Percentiles rank a stretch among this genome's conserved stretches.
Evolutionary conservation across 2,888 invertebrate species (phyloP).

Genomic region (Phyto melanocephala): DNA sequence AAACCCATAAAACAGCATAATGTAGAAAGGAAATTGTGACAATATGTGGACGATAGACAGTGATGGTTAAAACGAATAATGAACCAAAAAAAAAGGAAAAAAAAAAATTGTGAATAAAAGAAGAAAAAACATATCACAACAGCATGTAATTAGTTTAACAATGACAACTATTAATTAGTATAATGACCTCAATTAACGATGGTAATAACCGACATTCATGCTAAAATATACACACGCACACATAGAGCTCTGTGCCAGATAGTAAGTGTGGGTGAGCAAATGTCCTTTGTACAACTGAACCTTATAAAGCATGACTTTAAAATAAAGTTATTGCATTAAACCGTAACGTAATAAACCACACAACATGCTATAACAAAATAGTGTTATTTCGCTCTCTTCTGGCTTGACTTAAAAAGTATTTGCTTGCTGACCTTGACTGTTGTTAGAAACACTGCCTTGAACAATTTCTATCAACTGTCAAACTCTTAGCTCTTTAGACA

Average conservation of each 20-base stretch:
- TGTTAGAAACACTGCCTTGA: too few species aligned
- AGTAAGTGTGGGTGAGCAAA: background rate
- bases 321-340: slow-evolving; percentile 45
- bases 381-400: background rate
- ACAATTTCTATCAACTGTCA: background rate
- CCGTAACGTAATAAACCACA: slow-evolving; percentile 63
- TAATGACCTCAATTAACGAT: slow-evolving; percentile 72
- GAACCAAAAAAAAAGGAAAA: slow-evolving; percentile 19
- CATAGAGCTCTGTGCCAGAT: background rate
- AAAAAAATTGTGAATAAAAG: background rate
- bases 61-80: slow-evolving; percentile 44
- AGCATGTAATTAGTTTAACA: slow-evolving; percentile 57
- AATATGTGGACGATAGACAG: slow-evolving; percentile 27
- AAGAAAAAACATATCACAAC: slow-evolving; percentile 45
- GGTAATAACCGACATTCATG: slow-evolving; percentile 31
- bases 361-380: slow-evolving; percentile 57
- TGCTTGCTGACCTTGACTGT: slow-evolving; percentile 21
- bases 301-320: slow-evolving; percentile 31
- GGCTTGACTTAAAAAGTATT: background rate
- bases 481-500: background rate
- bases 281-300: background rate
- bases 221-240: background rate
- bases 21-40: slow-evolving; percentile 9
- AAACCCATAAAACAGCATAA: slow-evolving; percentile 10
- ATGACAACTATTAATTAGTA: slow-evolving; percentile 72